Evolutionary conservation across 2,113 vertebrate species (phyloP).

Genomic region (Nansenia antarctica): DNA sequence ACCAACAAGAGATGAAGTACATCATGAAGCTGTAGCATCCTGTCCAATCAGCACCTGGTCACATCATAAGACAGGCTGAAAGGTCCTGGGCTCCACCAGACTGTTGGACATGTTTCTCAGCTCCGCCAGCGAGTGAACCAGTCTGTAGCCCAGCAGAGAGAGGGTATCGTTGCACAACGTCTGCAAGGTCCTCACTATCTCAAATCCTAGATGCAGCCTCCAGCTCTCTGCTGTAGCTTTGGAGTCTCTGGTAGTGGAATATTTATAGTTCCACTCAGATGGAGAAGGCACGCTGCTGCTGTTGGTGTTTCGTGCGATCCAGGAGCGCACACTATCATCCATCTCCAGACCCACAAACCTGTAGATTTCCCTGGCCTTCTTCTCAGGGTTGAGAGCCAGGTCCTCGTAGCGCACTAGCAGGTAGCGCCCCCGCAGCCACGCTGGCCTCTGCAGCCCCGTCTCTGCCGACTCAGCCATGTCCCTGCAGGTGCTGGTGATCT

Average conservation of each 20-base stretch:
- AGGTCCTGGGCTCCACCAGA: conserved; percentile 67
- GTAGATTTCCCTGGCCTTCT: conserved; percentile 74
- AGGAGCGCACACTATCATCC: conserved; percentile 66
- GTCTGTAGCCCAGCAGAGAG: conserved; percentile 74
- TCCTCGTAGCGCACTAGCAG: conserved; percentile 81
- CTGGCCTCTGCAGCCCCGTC: conserved; percentile 64
- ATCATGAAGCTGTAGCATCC: not conserved
- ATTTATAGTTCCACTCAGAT: conserved; percentile 68
- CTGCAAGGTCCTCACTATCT: conserved; percentile 76
- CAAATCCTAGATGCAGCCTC: conserved; percentile 73
- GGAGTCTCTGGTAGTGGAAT: conserved; percentile 77
- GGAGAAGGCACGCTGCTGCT: conserved; percentile 51
- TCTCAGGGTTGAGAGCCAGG: conserved; percentile 70
- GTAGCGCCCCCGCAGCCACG: conserved; percentile 78
- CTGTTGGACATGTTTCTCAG: conserved; percentile 73
- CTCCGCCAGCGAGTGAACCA: conserved; percentile 65
- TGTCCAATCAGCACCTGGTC: not conserved
- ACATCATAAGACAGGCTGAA: conserved; percentile 51
- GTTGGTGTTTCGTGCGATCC: conserved; percentile 79
- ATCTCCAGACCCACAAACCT: conserved; percentile 74
- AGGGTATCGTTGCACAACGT: conserved; percentile 75
- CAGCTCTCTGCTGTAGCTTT: conserved; percentile 74
- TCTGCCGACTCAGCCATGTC: conserved; percentile 74
- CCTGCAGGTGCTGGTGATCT: conserved; percentile 74
- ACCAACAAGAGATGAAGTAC: not conserved